Percentiles rank a stretch among this genome's conserved stretches.
phyloP scores from a whole-genome alignment of 35 echinoderm and acorn worm species.

The Lytechinus variegatus region DNA sequence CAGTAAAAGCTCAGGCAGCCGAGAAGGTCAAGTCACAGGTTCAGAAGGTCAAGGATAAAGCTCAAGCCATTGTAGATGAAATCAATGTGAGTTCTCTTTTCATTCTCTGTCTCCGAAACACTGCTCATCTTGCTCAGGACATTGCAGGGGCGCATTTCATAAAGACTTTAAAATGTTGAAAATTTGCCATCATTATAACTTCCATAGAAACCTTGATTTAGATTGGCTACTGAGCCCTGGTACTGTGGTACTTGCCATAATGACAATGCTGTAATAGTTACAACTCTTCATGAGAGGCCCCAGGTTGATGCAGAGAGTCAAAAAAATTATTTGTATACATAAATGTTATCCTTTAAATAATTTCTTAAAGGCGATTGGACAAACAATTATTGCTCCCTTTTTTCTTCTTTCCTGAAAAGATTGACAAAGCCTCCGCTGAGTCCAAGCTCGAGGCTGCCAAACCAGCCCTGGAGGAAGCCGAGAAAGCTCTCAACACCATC shows the following conservation, averaged over 20 bases:
- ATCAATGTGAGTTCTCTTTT: slow-evolving; percentile 78
- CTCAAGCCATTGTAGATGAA: slow-evolving; percentile 98
- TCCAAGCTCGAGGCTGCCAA: slow-evolving; percentile 81
- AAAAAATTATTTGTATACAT: no score
- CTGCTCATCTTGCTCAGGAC: not conserved
- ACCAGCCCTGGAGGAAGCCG: slow-evolving; percentile 85
- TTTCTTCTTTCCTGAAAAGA: slow-evolving; percentile 46
- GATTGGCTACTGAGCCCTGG: no score
- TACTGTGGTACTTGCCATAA: no score
- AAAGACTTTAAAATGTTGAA: no score
- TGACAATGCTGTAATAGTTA: no score
- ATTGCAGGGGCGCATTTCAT: not conserved
- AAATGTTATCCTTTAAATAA: no score
- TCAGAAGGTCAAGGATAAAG: slow-evolving; percentile 98
- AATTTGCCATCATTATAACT: no score
- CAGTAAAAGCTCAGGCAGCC: slow-evolving; percentile 89
- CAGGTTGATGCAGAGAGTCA: no score
- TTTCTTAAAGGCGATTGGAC: no score
- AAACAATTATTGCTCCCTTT: not conserved
- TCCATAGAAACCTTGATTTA: no score
- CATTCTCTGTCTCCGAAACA: not conserved
- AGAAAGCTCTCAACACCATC: slow-evolving; percentile 95
- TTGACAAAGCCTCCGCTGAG: slow-evolving; percentile 79
- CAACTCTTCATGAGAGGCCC: no score
- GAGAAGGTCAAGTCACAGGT: slow-evolving; percentile 99